A percentile compares a stretch with the other conserved stretches of the same genome.
phyloP scores from a whole-genome alignment of 1,140 invertebrate species.

The Meteorus sp. region DNA sequence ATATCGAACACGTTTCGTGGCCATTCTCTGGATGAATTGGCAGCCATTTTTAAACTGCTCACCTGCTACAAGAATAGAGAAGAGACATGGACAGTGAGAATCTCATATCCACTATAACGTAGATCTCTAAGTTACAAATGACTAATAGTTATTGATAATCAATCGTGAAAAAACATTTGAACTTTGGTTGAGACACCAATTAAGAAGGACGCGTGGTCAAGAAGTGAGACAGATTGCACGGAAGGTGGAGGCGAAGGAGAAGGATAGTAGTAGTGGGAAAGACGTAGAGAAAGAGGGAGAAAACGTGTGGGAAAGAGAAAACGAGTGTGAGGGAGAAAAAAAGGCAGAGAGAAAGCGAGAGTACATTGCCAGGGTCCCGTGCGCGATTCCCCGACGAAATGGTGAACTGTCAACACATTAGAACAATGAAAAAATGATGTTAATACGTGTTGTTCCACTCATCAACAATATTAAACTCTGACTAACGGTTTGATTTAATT shows the following conservation, averaged over 20 bases:
- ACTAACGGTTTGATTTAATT: background rate
- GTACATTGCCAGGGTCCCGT: slow-evolving; percentile 18
- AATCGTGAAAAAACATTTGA: background rate
- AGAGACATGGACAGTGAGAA: slow-evolving; percentile 19
- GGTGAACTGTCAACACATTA: slow-evolving; percentile 47
- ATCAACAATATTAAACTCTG: background rate
- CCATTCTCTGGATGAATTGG: slow-evolving; percentile 31
- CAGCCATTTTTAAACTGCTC: slow-evolving; percentile 52
- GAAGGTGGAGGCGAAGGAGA: slow-evolving; percentile 2
- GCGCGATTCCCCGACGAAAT: slow-evolving; percentile 31
- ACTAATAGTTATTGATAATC: slow-evolving; percentile 2
- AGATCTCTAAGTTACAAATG: slow-evolving; percentile 8
- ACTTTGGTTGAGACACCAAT: background rate
- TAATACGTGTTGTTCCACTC: background rate
- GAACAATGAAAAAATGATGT: slow-evolving; percentile 7
- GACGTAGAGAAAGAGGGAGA: slow-evolving; percentile 15
- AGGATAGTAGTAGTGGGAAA: background rate
- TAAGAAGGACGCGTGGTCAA: background rate
- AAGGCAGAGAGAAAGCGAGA: slow-evolving; percentile 31
- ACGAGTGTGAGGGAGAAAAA: slow-evolving; percentile 15
- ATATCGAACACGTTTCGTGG: background rate
- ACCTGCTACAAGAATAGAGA: slow-evolving; percentile 33
- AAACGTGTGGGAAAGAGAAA: slow-evolving; percentile 28
- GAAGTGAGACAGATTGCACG: too few species aligned
- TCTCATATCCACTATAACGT: slow-evolving; percentile 10